Evolutionary conservation across 2,113 vertebrate species (phyloP).

Genomic region (Sapajus apella): DNA sequence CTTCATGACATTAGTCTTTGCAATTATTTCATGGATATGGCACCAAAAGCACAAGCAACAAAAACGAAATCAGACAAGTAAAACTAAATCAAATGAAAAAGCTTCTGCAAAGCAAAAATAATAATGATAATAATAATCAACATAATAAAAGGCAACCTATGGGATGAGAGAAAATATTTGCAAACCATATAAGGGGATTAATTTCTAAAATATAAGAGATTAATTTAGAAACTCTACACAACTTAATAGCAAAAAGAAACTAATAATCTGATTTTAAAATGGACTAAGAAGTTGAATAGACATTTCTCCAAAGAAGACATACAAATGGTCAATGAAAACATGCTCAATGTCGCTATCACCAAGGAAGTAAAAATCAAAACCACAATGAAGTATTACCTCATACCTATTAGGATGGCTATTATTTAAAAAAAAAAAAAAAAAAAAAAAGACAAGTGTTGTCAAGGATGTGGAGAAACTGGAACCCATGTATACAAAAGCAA

Average conservation of each 20-base stretch:
- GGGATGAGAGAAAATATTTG: not conserved
- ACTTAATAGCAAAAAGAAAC: not conserved
- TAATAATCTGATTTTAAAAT: not conserved
- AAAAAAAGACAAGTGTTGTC: not conserved
- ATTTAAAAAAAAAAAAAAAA: not conserved
- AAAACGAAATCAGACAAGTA: not conserved
- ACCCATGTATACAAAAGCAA: not conserved
- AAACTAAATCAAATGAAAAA: not conserved
- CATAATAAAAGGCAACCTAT: not conserved
- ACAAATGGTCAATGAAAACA: not conserved
- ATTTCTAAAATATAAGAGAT: not conserved
- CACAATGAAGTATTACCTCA: not conserved
- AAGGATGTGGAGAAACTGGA: not conserved
- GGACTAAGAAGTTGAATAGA: not conserved
- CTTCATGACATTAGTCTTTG: not conserved
- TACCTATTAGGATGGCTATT: not conserved
- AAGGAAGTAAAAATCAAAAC: not conserved
- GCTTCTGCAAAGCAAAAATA: not conserved
- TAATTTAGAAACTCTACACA: not conserved
- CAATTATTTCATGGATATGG: not conserved
- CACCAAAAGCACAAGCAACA: not conserved
- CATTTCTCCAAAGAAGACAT: not conserved
- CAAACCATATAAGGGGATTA: not conserved
- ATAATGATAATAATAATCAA: not conserved
- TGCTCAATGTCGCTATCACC: not conserved